Base-by-base conservation (phyloP, 2,113 vertebrate species). In the Sialia sialis region DNA sequence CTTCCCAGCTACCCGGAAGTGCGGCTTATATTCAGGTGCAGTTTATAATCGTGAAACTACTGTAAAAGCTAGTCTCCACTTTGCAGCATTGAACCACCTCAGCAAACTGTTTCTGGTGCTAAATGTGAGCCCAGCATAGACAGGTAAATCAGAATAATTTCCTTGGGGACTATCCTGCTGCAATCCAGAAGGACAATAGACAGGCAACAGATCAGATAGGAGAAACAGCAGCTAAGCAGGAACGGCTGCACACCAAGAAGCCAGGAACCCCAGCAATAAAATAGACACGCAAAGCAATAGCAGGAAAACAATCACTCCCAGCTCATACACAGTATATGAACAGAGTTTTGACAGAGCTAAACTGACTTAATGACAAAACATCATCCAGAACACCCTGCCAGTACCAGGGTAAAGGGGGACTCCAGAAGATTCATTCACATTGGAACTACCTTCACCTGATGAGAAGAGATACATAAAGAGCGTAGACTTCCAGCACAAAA, bases 251-350 rank as follows among this genome's bases (percentile, higher is more conserved):
- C 12, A 68, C n/a, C 36, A 72, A 59, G 66, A 39, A 26, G 9
- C 29, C 44, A 44, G 36, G 54, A 21, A 54, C 9, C 22, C 30
- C 46, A 66, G 54, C 23, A 56, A 49, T 41, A 58, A 88, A 64
- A 76, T 5, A 0, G 2, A 46, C 46, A 46, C 0, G 0, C 23
- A 84, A 77, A 90, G 22, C 7, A 44, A 48, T 3, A 66, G 51
- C 46, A 66, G 83, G 64, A 48, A 79, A 76, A 76, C 3, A 13
- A 29, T 23, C 51, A 23, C 26, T 54, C 46, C 38, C 21, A 84
- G 41, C 38, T 90, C 51, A 38, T 23, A 62, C 15, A 43, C 39
- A 51, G 20, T 29, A 43, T n/a, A n/a, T 51, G 14, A 92, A 82
- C 55, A 84, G 72, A 74, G 58, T 29, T 15, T 13, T 7, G 18